Conservation (phyloP, 2,888 invertebrate species). For the Miltochrista miniata region DNA sequence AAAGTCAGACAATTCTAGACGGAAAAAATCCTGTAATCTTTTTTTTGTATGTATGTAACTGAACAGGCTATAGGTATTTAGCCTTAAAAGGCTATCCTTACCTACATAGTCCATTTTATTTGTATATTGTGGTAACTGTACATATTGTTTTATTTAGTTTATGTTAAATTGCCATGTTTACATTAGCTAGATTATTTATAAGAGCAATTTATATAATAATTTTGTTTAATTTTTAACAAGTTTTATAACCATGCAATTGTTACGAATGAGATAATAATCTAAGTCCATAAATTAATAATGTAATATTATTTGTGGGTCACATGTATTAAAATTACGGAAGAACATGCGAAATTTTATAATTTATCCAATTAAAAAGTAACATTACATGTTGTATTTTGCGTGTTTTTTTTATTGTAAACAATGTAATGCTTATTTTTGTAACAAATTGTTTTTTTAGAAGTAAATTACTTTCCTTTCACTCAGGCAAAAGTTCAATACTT, state of each 20-base stretch:
- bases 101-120: slow-evolving; percentile 21
- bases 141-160: slow-evolving; percentile 62
- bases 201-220: slow-evolving; percentile 1
- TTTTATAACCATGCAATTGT: too few relatives aligned
- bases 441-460: slow-evolving; percentile 30
- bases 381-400: background rate
- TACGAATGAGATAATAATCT: too few relatives aligned
- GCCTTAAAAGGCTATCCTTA: slow-evolving; percentile 24
- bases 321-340: background rate
- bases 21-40: background rate
- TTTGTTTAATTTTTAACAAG: background rate
- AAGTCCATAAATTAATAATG: too few relatives aligned
- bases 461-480: slow-evolving; percentile 33
- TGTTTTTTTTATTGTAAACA: slow-evolving; percentile 15
- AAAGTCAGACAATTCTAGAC: slow-evolving; percentile 1
- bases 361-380: too few relatives aligned
- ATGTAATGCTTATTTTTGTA: slow-evolving; percentile 22
- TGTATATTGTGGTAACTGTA: slow-evolving; percentile 68
- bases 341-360: too few relatives aligned
- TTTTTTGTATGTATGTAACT: slow-evolving; percentile 12
- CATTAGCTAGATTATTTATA: slow-evolving; percentile 31
- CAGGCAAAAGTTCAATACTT: slow-evolving; percentile 7
- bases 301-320: background rate
- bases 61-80: too few relatives aligned
- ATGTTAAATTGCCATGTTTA: slow-evolving; percentile 62